Conservation (phyloP, 2,888 invertebrate species). For the Ditylenchus weischeri region DNA sequence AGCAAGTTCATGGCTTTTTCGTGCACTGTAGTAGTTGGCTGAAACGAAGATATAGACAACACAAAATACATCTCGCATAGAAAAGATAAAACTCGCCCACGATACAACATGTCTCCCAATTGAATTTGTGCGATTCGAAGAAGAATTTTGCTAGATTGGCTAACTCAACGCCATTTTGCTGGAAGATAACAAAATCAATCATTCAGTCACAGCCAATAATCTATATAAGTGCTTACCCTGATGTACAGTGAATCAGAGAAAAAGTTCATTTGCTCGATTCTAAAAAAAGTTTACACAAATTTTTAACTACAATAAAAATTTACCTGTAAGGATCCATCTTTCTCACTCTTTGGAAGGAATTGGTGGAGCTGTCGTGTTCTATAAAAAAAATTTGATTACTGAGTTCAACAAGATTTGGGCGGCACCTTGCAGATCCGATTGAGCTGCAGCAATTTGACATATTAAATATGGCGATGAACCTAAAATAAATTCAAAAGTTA, state of each 20-base stretch:
- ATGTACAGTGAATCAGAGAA: constrained; percentile 93
- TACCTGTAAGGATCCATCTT: constrained; percentile 80
- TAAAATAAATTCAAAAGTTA: not conserved
- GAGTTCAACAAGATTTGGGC: constrained; percentile 3
- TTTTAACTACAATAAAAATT: not conserved
- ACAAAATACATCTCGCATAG: not conserved
- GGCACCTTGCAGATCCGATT: constrained; percentile 43
- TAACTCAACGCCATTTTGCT: constrained; percentile 69
- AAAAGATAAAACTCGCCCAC: constrained; percentile 70
- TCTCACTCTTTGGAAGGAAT: constrained; percentile 74
- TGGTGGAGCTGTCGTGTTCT: constrained; percentile 49
- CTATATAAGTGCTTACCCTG: constrained; percentile 57
- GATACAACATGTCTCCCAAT: constrained; percentile 94
- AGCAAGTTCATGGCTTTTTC: constrained; percentile 94
- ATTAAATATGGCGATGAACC: constrained; percentile 33
- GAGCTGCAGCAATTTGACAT: constrained; percentile 59
- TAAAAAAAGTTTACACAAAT: not conserved
- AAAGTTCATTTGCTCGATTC: constrained; percentile 87
- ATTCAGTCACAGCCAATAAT: not conserved
- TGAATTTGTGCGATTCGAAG: constrained; percentile 88
- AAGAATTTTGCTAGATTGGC: constrained; percentile 89
- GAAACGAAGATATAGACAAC: constrained; percentile 41
- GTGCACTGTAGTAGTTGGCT: constrained; percentile 94
- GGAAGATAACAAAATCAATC: constrained; percentile 11
- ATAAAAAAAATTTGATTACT: constrained; percentile 14